Evolutionary conservation across 2,888 invertebrate genomes (phyloP).

Genomic region (Corbicula japonica): DNA sequence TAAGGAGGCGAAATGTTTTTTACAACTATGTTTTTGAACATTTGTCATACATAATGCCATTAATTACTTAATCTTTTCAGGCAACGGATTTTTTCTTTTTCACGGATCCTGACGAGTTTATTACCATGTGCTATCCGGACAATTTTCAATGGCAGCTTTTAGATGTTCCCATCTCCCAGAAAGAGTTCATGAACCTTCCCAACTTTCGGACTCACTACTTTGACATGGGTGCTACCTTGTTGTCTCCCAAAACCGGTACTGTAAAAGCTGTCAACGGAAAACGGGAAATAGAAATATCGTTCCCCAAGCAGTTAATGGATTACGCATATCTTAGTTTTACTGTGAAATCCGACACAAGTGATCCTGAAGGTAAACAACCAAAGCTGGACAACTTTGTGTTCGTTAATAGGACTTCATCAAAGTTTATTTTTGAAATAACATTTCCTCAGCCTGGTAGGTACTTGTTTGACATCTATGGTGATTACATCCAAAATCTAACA

Average conservation of each 20-base stretch:
- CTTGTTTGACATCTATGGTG: conserved; percentile 60
- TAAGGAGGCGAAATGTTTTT: too few species aligned
- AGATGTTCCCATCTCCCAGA: conserved; percentile 55
- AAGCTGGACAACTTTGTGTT: conserved; percentile 65
- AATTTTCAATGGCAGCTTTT: conserved; percentile 73
- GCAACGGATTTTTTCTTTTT: conserved; percentile 73
- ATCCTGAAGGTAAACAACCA: conserved; percentile 5
- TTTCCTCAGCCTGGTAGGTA: conserved; percentile 69
- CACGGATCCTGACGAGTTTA: conserved; percentile 72
- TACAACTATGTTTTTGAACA: too few species aligned
- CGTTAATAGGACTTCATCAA: conserved; percentile 61
- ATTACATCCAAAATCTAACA: conserved; percentile 12
- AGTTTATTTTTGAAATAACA: conserved; percentile 60
- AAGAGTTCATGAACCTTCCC: conserved; percentile 62
- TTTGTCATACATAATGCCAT: too few species aligned
- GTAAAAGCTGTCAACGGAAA: conserved; percentile 54
- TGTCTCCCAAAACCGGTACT: conserved; percentile 52
- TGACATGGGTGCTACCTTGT: conserved; percentile 53
- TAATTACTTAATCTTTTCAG: conserved; percentile 31
- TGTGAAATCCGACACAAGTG: conserved; percentile 11
- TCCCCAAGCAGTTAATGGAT: conserved; percentile 42
- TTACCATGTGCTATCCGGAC: conserved; percentile 70
- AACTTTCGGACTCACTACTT: conserved; percentile 67
- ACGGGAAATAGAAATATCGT: conserved; percentile 51
- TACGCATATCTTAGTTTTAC: conserved; percentile 25